Percentiles rank a stretch among this genome's conserved stretches.
Evolutionary conservation across 1,140 invertebrate genomes (phyloP).

Genomic region (Drosophila busckii): DNA sequence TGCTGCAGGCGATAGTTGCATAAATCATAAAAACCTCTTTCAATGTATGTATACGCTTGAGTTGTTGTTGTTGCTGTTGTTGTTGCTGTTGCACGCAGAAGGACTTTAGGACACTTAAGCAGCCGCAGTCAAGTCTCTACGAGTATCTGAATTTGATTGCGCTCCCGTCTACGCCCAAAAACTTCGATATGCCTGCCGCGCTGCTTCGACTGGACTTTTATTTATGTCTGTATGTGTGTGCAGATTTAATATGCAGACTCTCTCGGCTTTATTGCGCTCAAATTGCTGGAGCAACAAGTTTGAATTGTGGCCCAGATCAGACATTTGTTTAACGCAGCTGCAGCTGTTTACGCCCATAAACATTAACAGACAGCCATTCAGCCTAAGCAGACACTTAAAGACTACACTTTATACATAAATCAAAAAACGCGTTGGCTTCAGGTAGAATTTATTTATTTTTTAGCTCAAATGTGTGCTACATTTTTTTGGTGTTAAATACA

Average conservation of each 20-base stretch:
- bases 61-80: constrained; percentile 26
- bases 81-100: constrained; percentile 37
- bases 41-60: constrained; percentile 11
- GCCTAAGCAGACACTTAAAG: too few species aligned
- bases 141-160: constrained; percentile 75
- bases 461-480: too few species aligned
- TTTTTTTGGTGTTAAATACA: too few species aligned
- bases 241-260: constrained; percentile 35
- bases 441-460: too few species aligned
- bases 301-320: neutral
- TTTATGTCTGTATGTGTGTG: constrained; percentile 53
- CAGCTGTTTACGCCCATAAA: too few species aligned
- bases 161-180: too few species aligned
- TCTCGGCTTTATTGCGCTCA: constrained; percentile 28
- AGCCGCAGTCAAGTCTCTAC: too few species aligned
- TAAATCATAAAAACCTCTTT: constrained; percentile 67
- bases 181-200: constrained; percentile 17
- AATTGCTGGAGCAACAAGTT: constrained; percentile 23
- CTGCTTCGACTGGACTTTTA: constrained; percentile 33
- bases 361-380: too few species aligned
- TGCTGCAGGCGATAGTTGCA: constrained; percentile 74
- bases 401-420: too few species aligned
- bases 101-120: constrained; percentile 75
- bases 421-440: too few species aligned
- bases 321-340: too few species aligned